Evolutionary conservation across 2,113 vertebrate species (phyloP), one percentile per base, ranked within the genome.

Genomic region (Muscicapa adusta): DNA sequence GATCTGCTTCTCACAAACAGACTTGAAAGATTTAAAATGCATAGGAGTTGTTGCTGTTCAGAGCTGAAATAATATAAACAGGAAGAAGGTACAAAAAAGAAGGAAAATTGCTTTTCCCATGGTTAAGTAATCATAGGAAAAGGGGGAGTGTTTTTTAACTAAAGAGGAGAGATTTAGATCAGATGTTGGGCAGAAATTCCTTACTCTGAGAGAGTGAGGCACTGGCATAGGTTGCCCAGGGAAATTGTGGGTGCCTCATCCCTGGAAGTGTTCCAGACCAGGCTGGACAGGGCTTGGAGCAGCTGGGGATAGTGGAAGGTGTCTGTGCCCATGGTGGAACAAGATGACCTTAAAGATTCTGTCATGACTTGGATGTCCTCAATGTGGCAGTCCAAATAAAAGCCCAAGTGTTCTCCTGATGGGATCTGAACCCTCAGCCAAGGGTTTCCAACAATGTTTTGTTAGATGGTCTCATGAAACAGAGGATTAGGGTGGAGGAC

Each of bases 241-340:
- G 38, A 53, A 67, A 9, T 4, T 61, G 38, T 26, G 70, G 70
- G 8, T 61, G 19, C 14, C 17, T 10, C 53, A 82, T 34, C 19
- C n/a, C 14, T 75, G 40, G 38, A 53, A 81, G 5, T 29, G 33
- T 4, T 25, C 33, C 16, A 81, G 28, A 18, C 23, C 53, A 53
- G 53, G 28, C 2, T 73, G 38, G 26, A 19, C 0, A 0, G 36
- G 22, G 18, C 18, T 88, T 36, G 23, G 51, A 66, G 51, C 43
- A 58, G 1, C 7, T 4, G 45, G 51, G 31, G 24, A 7, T 4
- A 25, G 18, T 38, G 33, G 28, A 33, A 66, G 8, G 7, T 51
- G 76, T 58, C 33, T 15, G 12, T 80, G 58, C 5, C 18, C 5
- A 14, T n/a, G 76, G 3, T 65, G 51, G 26, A 28, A 65, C 6